Evolutionary conservation across 2,888 invertebrate genomes (phyloP).

Genomic region (Biston betularia): DNA sequence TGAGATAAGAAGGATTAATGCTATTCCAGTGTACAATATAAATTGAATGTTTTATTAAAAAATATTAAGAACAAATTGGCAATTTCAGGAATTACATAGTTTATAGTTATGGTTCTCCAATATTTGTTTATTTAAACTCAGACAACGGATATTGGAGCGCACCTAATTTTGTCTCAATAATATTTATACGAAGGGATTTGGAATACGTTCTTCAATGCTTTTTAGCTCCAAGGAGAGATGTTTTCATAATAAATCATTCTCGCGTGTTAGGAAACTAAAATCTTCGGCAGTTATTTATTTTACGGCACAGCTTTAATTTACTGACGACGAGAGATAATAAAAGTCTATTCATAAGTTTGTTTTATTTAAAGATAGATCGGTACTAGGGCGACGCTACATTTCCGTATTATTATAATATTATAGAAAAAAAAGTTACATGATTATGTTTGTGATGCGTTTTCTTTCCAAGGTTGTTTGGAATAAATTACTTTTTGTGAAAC

Average conservation of each 20-base stretch:
- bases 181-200: constrained; percentile 73
- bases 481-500: no score
- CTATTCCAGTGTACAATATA: neutral
- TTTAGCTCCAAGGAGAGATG: constrained; percentile 52
- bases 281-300: constrained; percentile 22
- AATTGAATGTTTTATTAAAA: neutral
- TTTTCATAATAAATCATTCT: constrained; percentile 48
- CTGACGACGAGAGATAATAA: constrained; percentile 18
- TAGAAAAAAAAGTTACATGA: no score
- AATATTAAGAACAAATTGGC: no score
- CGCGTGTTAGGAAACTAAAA: constrained; percentile 18
- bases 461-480: no score
- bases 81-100: no score
- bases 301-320: constrained; percentile 16
- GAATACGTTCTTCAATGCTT: constrained; percentile 60
- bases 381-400: neutral
- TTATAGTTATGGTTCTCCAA: no score
- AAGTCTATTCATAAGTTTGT: constrained; percentile 11
- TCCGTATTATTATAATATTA: neutral
- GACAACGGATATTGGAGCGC: constrained; percentile 11
- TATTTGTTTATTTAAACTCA: neutral
- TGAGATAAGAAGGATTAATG: neutral
- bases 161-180: constrained; percentile 43
- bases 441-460: no score
- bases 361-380: constrained; percentile 6